Conservation (phyloP, 1,140 invertebrate species). For the Drosophila obscura region DNA sequence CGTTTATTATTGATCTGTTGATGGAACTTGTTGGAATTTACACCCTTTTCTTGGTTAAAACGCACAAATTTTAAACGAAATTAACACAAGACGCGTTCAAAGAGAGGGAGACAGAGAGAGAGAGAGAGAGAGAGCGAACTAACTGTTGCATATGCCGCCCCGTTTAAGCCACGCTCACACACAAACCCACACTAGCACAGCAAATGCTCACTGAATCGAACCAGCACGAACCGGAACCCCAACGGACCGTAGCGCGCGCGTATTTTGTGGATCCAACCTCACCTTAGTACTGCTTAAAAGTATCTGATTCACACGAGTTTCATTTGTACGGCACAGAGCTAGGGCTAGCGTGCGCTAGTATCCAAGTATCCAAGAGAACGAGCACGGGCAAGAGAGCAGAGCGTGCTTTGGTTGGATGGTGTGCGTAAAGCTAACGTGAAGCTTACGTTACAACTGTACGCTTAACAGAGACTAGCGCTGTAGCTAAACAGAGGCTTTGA, state of each 20-base stretch:
- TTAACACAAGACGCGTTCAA: conserved; percentile 22
- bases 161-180: conserved; percentile 73
- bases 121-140: conserved; percentile 20
- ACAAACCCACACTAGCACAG: conserved; percentile 35
- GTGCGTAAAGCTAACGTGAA: no score
- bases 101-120: conserved; percentile 28
- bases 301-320: conserved; percentile 64
- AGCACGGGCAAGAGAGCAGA: not conserved
- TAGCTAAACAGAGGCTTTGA: no score
- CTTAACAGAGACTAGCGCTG: no score
- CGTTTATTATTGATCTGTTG: conserved; percentile 25
- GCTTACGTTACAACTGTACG: no score
- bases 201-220: conserved; percentile 40
- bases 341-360: conserved; percentile 25
- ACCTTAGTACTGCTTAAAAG: conserved; percentile 73
- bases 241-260: conserved; percentile 20
- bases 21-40: not conserved
- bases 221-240: conserved; percentile 1
- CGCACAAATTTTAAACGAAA: conserved; percentile 1
- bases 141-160: conserved; percentile 74
- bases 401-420: no score
- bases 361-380: no score
- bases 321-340: conserved; percentile 16
- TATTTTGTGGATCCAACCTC: conserved; percentile 57
- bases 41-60: conserved; percentile 18